Evolutionary conservation across 2,888 invertebrate genomes (phyloP).

Genomic region (Neoaliturus tenellus): DNA sequence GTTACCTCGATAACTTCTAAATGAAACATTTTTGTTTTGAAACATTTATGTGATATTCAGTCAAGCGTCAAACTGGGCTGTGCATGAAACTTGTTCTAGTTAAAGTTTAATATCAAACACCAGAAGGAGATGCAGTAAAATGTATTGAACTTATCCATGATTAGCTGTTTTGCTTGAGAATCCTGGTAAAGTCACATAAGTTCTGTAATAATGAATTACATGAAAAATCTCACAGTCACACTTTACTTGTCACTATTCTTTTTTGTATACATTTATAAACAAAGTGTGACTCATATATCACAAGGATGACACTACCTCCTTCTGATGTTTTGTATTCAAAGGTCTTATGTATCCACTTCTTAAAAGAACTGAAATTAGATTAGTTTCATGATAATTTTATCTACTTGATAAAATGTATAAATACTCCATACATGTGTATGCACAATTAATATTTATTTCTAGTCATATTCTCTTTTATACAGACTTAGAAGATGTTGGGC

Average conservation of each 20-base stretch:
- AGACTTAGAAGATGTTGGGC: background rate
- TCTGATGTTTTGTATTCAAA: too few species aligned
- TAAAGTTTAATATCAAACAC: background rate
- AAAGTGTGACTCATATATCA: too few species aligned
- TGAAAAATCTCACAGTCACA: too few species aligned
- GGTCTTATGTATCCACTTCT: too few species aligned
- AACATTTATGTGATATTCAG: conserved; percentile 15
- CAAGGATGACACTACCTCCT: too few species aligned
- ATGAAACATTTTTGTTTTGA: background rate
- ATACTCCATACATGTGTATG: background rate
- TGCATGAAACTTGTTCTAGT: conserved; percentile 6
- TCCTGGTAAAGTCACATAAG: too few species aligned
- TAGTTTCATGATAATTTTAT: background rate
- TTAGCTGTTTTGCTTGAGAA: too few species aligned
- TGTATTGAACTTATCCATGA: background rate
- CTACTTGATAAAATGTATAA: background rate
- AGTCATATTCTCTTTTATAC: background rate
- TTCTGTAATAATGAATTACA: too few species aligned
- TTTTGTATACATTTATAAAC: too few species aligned
- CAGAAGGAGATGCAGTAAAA: background rate
- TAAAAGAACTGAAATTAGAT: background rate
- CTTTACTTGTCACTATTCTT: too few species aligned
- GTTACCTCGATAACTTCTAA: conserved; percentile 24
- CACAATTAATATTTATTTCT: background rate
- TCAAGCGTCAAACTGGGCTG: conserved; percentile 17